These are phyloP conservation scores for Trichacis sp. DNA, from an alignment of 2,888 invertebrate species.

Conservation along the genomic window DNA sequence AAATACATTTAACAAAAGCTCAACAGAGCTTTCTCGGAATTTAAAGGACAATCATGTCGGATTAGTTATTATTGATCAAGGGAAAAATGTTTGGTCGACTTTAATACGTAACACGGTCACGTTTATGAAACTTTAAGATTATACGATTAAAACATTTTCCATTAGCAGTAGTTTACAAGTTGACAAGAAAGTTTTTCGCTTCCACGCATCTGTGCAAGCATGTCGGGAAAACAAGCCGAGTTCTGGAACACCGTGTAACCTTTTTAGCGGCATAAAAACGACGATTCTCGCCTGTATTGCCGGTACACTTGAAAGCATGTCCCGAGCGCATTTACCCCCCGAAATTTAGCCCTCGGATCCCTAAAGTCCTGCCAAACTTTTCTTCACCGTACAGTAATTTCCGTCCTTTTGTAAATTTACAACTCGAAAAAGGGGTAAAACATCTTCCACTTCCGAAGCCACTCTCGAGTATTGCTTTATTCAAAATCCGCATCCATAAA, in stretches of 20 bases:
- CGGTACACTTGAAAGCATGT: background rate
- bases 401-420: background rate
- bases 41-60: background rate
- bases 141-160: conserved; percentile 43
- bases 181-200: conserved; percentile 43
- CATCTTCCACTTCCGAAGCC: background rate
- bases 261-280: conserved; percentile 22
- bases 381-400: background rate
- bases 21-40: background rate
- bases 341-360: background rate
- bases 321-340: background rate
- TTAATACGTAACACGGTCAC: conserved; percentile 34
- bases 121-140: conserved; percentile 36
- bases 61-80: too few species aligned
- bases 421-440: background rate
- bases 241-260: conserved; percentile 16
- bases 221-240: conserved; percentile 30
- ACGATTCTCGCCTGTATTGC: conserved; percentile 14
- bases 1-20: too few species aligned
- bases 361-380: background rate
- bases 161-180: conserved; percentile 42
- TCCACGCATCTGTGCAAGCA: conserved; percentile 37
- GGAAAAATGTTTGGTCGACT: conserved; percentile 9
- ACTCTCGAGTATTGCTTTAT: background rate
- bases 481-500: background rate